phyloP scores from a whole-genome alignment of 1,140 invertebrate genomes.

The Leptinotarsa defecta region DNA sequence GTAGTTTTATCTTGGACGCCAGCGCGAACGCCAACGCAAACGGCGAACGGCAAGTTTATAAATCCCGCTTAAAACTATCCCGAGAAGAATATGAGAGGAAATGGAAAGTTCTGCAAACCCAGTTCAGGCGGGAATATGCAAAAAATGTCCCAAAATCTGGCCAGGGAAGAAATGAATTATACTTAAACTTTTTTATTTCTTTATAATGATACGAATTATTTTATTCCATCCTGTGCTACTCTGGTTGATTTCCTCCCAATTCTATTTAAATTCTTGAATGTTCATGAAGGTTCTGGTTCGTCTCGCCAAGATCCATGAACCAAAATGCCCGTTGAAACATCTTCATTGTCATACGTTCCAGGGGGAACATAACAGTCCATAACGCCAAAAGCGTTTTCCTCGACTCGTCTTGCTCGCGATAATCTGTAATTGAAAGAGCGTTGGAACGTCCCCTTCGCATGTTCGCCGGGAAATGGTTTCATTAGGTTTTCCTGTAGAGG shows the following conservation, averaged over 20 bases:
- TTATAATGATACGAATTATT: conserved; percentile 7
- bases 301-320: conserved; percentile 11
- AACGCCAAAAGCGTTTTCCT: conserved; percentile 55
- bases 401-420: conserved; percentile 48
- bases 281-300: conserved; percentile 10
- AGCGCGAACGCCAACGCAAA: too few relatives aligned
- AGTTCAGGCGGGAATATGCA: conserved; percentile 9
- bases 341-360: conserved; percentile 17
- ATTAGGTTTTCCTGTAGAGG: conserved; percentile 51
- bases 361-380: conserved; percentile 29
- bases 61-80: not conserved
- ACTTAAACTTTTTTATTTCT: conserved; percentile 13
- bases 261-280: conserved; percentile 4
- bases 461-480: conserved; percentile 51
- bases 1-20: too few relatives aligned
- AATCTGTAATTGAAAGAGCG: conserved; percentile 51
- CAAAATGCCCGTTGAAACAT: conserved; percentile 8
- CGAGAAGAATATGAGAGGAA: conserved; percentile 18
- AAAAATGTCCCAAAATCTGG: conserved; percentile 18
- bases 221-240: conserved; percentile 20
- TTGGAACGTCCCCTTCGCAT: conserved; percentile 40
- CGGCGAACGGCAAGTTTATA: too few relatives aligned
- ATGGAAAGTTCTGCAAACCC: conserved; percentile 5
- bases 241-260: conserved; percentile 13
- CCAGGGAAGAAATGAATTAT: conserved; percentile 15